phyloP scores from a whole-genome alignment of 1,140 invertebrate species.

The Heterodera schachtii region DNA sequence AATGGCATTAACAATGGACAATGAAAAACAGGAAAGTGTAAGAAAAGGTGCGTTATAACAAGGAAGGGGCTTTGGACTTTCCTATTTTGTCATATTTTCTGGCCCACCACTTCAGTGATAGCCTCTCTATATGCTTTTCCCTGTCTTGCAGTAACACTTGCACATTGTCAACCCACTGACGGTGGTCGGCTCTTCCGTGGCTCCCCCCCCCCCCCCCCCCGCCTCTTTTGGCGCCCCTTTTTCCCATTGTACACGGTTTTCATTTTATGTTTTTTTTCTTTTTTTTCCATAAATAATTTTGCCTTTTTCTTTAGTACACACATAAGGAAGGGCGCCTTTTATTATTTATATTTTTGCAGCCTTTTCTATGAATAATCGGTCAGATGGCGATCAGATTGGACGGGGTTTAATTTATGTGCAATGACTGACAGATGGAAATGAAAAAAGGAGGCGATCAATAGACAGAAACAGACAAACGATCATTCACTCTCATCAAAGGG shows the following conservation, averaged over 20 bases:
- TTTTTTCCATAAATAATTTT: not conserved
- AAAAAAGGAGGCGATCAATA: slow-evolving; percentile 16
- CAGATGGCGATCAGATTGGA: not conserved
- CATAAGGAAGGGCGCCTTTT: not conserved
- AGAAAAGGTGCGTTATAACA: no score
- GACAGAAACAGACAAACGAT: slow-evolving; percentile 3
- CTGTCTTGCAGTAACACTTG: no score
- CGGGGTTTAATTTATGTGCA: slow-evolving; percentile 3
- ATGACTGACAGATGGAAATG: slow-evolving; percentile 13
- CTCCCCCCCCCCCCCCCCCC: no score
- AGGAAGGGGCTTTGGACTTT: no score
- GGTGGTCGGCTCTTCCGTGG: not conserved
- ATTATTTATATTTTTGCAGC: not conserved
- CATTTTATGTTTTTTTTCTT: not conserved
- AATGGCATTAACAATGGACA: no score
- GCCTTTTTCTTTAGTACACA: slow-evolving; percentile 12
- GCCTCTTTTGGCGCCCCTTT: not conserved
- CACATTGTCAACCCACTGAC: no score
- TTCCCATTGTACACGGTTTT: not conserved
- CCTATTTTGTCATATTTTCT: no score
- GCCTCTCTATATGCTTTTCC: no score
- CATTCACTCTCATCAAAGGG: not conserved
- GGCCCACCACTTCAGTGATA: no score
- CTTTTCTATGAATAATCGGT: slow-evolving; percentile 8
- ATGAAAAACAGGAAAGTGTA: no score